Evolutionary conservation across 2,113 vertebrate genomes (phyloP).

Genomic region (Edolisoma coerulescens): DNA sequence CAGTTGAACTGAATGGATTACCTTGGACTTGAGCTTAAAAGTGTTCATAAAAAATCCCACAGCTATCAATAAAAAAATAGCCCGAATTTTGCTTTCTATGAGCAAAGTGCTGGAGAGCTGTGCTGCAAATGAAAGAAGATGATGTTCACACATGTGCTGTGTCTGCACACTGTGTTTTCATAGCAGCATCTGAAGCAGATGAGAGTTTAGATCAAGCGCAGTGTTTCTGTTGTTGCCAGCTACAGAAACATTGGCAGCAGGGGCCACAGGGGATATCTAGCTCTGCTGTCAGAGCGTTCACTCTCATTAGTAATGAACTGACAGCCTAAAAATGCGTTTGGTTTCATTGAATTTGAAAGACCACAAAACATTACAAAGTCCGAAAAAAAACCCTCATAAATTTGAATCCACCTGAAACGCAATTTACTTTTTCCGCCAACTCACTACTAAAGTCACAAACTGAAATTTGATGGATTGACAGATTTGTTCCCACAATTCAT

Average conservation of each 20-base stretch:
- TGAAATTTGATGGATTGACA: not conserved
- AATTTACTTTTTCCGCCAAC: not conserved
- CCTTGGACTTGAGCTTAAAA: not conserved
- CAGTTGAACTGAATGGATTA: not conserved
- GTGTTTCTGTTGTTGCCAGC: not conserved
- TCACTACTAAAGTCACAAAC: not conserved
- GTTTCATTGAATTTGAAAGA: not conserved
- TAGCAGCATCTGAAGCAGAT: not conserved
- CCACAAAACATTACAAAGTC: not conserved
- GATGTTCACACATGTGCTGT: not conserved
- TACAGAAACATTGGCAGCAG: not conserved
- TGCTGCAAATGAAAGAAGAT: not conserved
- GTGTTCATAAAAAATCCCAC: not conserved
- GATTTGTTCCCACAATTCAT: not conserved
- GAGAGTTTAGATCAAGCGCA: not conserved
- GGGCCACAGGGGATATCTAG: not conserved
- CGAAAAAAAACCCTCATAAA: not conserved
- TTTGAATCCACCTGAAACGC: not conserved
- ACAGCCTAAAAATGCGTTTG: not conserved
- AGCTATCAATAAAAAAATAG: not conserved
- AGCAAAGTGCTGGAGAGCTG: not conserved
- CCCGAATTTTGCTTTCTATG: not conserved
- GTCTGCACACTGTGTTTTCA: not conserved
- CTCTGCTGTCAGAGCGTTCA: not conserved
- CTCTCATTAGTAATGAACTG: not conserved